Conservation (phyloP, 2,888 invertebrate genomes). For the Cephus pygmeus region DNA sequence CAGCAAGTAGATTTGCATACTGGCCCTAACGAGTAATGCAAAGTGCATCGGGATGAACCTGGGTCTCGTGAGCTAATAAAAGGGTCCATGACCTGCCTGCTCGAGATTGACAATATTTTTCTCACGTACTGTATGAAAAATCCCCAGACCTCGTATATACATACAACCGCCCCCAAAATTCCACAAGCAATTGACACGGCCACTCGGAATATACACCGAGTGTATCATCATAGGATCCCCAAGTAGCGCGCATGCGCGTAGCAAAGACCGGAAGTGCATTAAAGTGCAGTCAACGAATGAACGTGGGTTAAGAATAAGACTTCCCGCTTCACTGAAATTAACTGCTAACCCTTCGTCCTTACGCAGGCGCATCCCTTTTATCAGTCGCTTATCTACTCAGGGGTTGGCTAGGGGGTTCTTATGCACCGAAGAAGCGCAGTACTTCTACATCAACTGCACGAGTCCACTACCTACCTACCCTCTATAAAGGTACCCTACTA, state of each 20-base stretch:
- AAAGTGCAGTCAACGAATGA: not conserved
- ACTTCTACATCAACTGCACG: too few relatives aligned
- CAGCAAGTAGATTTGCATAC: not conserved
- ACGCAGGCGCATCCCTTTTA: not conserved
- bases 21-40: not conserved
- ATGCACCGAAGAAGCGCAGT: not conserved
- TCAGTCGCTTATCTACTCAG: not conserved
- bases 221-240: too few relatives aligned
- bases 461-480: not conserved
- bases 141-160: not conserved
- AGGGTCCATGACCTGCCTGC: not conserved
- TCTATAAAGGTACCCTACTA: not conserved
- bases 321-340: not conserved
- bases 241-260: not conserved
- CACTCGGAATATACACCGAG: not conserved
- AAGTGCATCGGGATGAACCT: not conserved
- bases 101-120: not conserved
- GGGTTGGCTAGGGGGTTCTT: not conserved
- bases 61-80: not conserved
- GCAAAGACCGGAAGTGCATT: not conserved
- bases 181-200: not conserved
- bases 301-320: not conserved
- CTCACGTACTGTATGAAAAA: not conserved
- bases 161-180: not conserved
- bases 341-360: not conserved